phyloP scores from a whole-genome alignment of 2,888 invertebrate species.

The Drosophila leonis region DNA sequence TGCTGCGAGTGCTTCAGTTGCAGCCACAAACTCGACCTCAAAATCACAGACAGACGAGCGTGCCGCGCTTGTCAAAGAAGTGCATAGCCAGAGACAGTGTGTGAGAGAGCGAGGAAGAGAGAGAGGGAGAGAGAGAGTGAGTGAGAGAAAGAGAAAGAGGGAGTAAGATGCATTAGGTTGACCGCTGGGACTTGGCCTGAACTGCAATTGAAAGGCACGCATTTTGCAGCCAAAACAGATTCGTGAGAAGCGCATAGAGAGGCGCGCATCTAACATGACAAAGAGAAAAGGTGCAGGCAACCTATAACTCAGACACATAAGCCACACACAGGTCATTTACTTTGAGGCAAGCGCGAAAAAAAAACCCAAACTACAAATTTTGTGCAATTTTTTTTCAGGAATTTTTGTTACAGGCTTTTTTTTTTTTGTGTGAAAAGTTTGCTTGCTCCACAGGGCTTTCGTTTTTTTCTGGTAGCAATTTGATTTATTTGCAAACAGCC shows the following conservation, averaged over 20 bases:
- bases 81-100: background rate
- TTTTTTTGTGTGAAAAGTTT: slow-evolving; percentile 10
- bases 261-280: background rate
- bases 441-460: background rate
- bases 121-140: background rate
- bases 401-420: slow-evolving; percentile 4
- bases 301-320: slow-evolving; percentile 8
- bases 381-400: slow-evolving; percentile 3
- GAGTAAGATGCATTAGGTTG: background rate
- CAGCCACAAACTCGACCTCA: slow-evolving; percentile 59
- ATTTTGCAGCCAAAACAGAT: slow-evolving; percentile 33
- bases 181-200: background rate
- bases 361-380: slow-evolving; percentile 7
- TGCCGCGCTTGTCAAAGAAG: slow-evolving; percentile 43
- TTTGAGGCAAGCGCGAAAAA: slow-evolving; percentile 22
- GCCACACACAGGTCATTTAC: slow-evolving; percentile 46
- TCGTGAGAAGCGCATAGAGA: slow-evolving; percentile 13
- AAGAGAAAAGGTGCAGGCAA: background rate
- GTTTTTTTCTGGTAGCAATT: slow-evolving; percentile 49
- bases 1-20: slow-evolving; percentile 21
- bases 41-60: slow-evolving; percentile 55
- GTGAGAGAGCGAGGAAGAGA: background rate
- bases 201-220: slow-evolving; percentile 49
- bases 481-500: slow-evolving; percentile 65
- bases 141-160: background rate